Evolutionary conservation across 2,888 invertebrate genomes (phyloP), one percentile per base, ranked within the genome.

Genomic region (Sarcophaga rosellei): DNA sequence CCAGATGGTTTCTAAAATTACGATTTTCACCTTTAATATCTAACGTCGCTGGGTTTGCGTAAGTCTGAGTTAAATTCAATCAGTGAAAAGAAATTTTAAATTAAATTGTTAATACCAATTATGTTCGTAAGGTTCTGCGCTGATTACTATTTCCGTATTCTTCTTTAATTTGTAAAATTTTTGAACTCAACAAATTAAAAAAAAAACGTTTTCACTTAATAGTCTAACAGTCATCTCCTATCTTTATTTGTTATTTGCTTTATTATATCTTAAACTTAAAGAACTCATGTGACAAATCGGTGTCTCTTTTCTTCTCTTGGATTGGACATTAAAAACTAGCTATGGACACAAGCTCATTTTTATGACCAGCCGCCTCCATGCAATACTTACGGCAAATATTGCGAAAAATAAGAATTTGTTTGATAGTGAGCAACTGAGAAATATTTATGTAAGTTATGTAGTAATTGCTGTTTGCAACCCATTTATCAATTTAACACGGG

Each of bases 401-500:
- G 61, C n/a, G 21, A 21, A 20, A 11, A n/a, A 61, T 21, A 21
- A 3, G 21, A 3, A 61, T 20, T 10, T n/a, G 10, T 61, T 61
- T 20, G 61, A n/a, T 20, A 8, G 21, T 6, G 10, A 61, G 21
- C 10, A 21, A 61, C 10, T 10, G 20, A 61, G 61, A 61, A 20
- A 44, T 53, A n/a, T 66, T 21, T 53, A 62, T 62, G 57, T 70
- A 79, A 79, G 68, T 53, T 69, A 69, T 45, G 53, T 73, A 20
- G 68, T 44, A 20, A 44, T 53, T 74, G 62, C 47, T 72, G 63
- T 63, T 63, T 63, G 53, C 35, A 65, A 65, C 72, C 70, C 79
- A 79, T 79, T 79, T 79, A 79, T 79, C 79, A 79, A 79, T 63
- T 72, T 72, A 69, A 79, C 79, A 79, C 79, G 79, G 70, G 70